These are phyloP conservation scores for Nyctibius grandis DNA, from an alignment of 2,797 vertebrate species.

Conservation along the genomic window DNA sequence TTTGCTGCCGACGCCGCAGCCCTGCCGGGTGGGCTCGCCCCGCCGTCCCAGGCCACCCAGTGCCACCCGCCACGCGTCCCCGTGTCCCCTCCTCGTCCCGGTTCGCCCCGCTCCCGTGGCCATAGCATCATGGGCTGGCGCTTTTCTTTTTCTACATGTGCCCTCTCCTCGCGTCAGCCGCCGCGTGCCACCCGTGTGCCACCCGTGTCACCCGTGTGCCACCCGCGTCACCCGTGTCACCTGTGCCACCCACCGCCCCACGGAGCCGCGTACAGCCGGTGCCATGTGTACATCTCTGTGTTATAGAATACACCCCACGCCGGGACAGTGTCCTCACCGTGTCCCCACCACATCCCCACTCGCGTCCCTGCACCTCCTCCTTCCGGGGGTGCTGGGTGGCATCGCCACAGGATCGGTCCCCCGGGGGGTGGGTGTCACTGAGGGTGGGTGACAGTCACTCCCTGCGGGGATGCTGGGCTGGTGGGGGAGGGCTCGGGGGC, in stretches of 20 bases:
- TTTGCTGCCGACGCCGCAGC: background rate
- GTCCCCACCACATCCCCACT: background rate
- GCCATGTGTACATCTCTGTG: constrained; percentile 19
- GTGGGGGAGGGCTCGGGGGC: background rate
- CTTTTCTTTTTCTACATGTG: background rate
- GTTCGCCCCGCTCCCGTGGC: background rate
- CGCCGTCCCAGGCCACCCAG: background rate
- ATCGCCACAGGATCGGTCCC: background rate
- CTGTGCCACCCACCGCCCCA: background rate
- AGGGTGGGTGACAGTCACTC: background rate
- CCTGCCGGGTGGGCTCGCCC: background rate
- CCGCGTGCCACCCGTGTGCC: background rate
- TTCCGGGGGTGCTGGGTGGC: background rate
- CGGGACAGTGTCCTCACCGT: background rate
- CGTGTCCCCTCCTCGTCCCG: background rate
- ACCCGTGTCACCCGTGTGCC: background rate
- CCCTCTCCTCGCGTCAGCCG: background rate
- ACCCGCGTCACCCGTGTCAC: background rate
- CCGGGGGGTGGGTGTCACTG: background rate
- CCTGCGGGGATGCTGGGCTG: background rate
- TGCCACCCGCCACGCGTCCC: background rate
- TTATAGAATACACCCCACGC: constrained; percentile 27
- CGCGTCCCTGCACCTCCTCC: background rate
- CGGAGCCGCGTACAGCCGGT: constrained; percentile 11
- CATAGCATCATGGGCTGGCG: background rate